Evolutionary conservation across 1,140 invertebrate species (phyloP).

Genomic region (Bactericera cockerelli): DNA sequence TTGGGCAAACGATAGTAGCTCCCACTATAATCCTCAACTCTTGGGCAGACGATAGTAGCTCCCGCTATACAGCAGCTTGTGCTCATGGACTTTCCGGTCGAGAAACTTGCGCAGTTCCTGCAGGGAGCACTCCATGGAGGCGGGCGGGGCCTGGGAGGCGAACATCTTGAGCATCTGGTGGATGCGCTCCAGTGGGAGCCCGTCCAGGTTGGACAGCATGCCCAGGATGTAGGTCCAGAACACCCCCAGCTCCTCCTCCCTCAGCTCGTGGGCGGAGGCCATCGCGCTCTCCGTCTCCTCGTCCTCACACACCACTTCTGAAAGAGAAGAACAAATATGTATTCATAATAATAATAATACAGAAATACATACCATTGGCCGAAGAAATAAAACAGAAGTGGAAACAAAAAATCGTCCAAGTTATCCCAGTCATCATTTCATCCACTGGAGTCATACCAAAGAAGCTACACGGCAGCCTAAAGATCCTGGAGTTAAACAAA

Average conservation of each 20-base stretch:
- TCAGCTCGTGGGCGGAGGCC: slow-evolving; percentile 80
- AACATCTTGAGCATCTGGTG: slow-evolving; percentile 97
- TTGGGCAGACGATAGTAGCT: slow-evolving; percentile 79
- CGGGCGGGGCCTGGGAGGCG: slow-evolving; percentile 66
- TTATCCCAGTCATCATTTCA: too few relatives aligned
- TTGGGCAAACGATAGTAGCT: too few relatives aligned
- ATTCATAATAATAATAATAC: too few relatives aligned
- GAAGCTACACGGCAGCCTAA: too few relatives aligned
- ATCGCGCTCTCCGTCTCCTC: slow-evolving; percentile 85
- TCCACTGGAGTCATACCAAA: too few relatives aligned
- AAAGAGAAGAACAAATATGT: background rate
- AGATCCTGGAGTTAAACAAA: too few relatives aligned
- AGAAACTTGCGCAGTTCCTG: slow-evolving; percentile 78
- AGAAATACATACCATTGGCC: too few relatives aligned
- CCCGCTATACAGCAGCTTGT: slow-evolving; percentile 66
- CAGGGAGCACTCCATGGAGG: slow-evolving; percentile 68
- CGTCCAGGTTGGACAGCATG: slow-evolving; percentile 91
- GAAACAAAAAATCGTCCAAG: too few relatives aligned
- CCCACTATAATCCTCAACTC: slow-evolving; percentile 28
- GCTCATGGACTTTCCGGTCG: slow-evolving; percentile 81
- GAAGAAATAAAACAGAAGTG: too few relatives aligned
- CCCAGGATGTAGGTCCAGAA: slow-evolving; percentile 95
- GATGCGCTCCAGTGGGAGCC: slow-evolving; percentile 80
- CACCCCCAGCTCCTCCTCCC: slow-evolving; percentile 84
- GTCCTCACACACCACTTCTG: slow-evolving; percentile 66